Evolutionary conservation across 1,140 invertebrate species (phyloP).

Genomic region (Atta cephalotes): DNA sequence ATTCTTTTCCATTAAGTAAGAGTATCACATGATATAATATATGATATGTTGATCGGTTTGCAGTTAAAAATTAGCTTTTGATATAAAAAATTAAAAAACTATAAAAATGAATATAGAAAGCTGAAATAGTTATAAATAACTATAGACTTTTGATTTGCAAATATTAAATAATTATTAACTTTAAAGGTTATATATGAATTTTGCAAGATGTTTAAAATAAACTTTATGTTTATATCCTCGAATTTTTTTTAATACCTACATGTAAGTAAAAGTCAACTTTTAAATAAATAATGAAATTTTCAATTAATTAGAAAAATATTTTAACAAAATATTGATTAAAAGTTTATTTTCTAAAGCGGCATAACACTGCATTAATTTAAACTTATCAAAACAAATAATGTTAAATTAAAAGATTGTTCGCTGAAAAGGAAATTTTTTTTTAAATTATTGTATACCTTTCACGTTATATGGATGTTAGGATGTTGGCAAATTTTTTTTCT

Average conservation of each 20-base stretch:
- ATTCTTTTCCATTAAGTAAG: background rate
- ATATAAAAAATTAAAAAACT: background rate
- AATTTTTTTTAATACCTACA: background rate
- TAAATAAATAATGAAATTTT: background rate
- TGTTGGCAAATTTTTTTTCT: background rate
- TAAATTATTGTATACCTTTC: background rate
- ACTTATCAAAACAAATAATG: background rate
- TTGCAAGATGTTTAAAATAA: background rate
- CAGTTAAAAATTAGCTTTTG: background rate
- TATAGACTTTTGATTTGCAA: background rate
- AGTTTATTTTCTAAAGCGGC: background rate
- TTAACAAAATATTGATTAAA: background rate
- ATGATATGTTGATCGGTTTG: background rate
- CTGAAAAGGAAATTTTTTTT: background rate
- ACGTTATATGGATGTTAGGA: background rate
- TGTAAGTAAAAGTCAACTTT: background rate
- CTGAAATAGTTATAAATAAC: background rate
- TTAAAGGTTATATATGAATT: background rate
- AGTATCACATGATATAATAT: background rate
- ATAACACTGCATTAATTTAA: background rate
- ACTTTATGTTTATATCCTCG: background rate
- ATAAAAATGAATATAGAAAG: background rate
- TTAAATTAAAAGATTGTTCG: background rate
- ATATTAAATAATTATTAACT: constrained; percentile 5
- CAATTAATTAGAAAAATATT: background rate